phyloP scores from a whole-genome alignment of 2,113 vertebrate genomes.

The Eulemur macaco region DNA sequence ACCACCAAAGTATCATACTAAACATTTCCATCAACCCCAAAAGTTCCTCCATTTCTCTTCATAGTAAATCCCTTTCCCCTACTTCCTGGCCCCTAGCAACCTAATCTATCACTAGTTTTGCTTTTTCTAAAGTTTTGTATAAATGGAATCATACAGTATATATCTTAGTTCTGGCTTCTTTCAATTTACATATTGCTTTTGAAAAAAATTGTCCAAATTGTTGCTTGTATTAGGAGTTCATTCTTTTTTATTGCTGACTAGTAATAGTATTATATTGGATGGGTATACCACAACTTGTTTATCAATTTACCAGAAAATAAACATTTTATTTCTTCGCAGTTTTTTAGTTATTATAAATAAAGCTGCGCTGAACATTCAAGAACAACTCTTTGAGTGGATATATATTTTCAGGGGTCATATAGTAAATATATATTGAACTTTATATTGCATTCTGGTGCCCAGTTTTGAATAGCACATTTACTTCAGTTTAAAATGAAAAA shows the following conservation, averaged over 20 bases:
- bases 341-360: constrained; percentile 18
- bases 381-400: neutral
- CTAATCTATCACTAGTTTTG: neutral
- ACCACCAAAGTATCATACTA: neutral
- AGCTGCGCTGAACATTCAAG: neutral
- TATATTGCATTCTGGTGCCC: neutral
- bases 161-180: neutral
- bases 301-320: neutral
- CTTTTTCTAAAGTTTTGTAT: neutral
- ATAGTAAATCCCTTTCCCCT: neutral
- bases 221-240: neutral
- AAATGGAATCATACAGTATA: neutral
- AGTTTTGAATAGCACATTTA: constrained; percentile 4
- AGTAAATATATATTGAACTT: neutral
- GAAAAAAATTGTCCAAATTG: neutral
- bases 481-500: constrained; percentile 15
- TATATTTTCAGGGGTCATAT: neutral
- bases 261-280: neutral
- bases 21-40: neutral
- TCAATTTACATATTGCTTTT: neutral
- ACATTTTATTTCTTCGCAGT: neutral
- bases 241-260: neutral
- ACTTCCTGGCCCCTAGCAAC: neutral
- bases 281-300: neutral
- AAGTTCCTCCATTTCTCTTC: neutral